Percentiles rank a stretch among this genome's conserved stretches.
Evolutionary conservation across 2,113 vertebrate species (phyloP).

Genomic region (Bathybates hornii): DNA sequence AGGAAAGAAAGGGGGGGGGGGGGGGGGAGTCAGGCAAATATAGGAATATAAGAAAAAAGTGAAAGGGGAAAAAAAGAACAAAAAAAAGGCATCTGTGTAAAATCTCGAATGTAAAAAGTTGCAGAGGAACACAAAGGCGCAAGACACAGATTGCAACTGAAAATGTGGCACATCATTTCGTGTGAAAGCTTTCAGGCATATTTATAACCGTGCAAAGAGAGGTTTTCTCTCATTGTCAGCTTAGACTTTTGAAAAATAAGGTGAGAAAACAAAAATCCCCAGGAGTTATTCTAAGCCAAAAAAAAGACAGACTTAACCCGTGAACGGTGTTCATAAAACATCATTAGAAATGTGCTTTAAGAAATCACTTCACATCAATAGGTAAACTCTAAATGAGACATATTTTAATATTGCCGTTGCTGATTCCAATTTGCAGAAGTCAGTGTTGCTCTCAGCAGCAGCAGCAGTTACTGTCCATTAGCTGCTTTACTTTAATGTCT

Average conservation of each 20-base stretch:
- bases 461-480: neutral
- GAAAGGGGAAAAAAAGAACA: neutral
- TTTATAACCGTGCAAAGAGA: neutral
- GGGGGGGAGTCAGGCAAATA: neutral
- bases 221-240: neutral
- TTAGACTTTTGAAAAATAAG: neutral
- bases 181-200: conserved; percentile 30
- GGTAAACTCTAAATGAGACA: neutral
- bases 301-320: neutral
- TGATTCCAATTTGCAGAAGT: neutral
- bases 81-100: neutral
- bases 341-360: neutral
- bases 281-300: neutral
- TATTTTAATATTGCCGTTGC: neutral
- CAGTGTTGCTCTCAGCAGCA: neutral
- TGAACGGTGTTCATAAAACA: neutral
- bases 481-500: neutral
- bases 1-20: too few relatives aligned
- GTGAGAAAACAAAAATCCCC: neutral
- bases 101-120: neutral
- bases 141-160: conserved; percentile 25
- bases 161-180: conserved; percentile 21
- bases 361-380: neutral
- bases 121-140: neutral
- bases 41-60: neutral